These are phyloP conservation scores for Panulirus ornatus DNA, from an alignment of 1,140 invertebrate species.

Conservation along the genomic window DNA sequence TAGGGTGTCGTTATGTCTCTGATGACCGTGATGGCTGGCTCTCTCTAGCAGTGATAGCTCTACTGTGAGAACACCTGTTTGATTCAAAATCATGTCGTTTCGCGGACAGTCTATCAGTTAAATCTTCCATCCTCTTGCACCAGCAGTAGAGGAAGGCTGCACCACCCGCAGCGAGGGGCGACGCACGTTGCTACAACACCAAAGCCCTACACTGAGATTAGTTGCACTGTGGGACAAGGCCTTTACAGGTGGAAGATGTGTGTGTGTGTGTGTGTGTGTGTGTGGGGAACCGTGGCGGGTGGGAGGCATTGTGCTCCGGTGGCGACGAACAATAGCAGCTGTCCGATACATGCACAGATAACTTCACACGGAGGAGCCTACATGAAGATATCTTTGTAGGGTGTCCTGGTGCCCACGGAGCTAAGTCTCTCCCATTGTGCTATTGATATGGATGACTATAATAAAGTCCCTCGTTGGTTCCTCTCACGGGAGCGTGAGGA, in stretches of 20 bases:
- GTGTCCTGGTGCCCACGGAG: background rate
- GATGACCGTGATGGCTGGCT: too few relatives aligned
- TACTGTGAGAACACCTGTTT: too few relatives aligned
- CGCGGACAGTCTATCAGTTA: too few relatives aligned
- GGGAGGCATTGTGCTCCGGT: constrained; percentile 22
- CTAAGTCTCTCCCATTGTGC: constrained; percentile 30
- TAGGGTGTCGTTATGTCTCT: too few relatives aligned
- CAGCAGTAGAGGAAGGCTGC: too few relatives aligned
- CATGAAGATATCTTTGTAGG: constrained; percentile 17
- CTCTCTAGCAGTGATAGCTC: too few relatives aligned
- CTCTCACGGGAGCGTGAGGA: background rate
- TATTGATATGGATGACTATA: constrained; percentile 33
- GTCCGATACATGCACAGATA: constrained; percentile 47
- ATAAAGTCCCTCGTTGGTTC: constrained; percentile 33
- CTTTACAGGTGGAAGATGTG: background rate
- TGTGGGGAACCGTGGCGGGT: background rate
- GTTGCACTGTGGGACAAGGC: background rate
- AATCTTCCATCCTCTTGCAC: too few relatives aligned
- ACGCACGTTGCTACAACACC: too few relatives aligned
- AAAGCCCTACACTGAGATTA: too few relatives aligned
- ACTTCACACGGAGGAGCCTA: constrained; percentile 18
- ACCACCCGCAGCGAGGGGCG: too few relatives aligned
- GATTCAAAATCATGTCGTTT: too few relatives aligned
- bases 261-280: background rate
- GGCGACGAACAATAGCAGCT: constrained; percentile 44